Evolutionary conservation across 2,797 vertebrate genomes (phyloP), one percentile per base, ranked within the genome.

Genomic region (Botia kubotai): DNA sequence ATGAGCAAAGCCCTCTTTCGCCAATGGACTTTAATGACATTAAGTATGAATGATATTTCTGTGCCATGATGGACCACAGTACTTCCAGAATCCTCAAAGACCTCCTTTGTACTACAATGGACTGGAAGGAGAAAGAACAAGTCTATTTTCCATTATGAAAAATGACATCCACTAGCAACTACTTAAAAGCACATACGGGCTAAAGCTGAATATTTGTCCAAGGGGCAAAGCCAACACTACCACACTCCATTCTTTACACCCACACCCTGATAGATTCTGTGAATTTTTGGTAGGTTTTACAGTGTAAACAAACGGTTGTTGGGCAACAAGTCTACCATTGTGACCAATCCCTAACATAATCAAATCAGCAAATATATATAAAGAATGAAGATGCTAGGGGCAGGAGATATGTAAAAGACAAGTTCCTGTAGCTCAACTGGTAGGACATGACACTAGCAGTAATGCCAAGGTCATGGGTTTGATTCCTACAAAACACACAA

Each of bases 31-130:
- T 36, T 77, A 80, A 82, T 63, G 55, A 65, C 33, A 73, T 65
- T 39, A 13, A 19, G 36, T 14, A 67, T 80, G 63, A 36, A 80
- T 43, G 19, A 36, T 16, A 17, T 2, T 13, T 70, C 11, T 80
- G 77, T 78, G 66, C 39, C 17, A 33, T 43, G 7, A 46, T 46
- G 14, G 53, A 50, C 10, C 21, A 13, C 23, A 65, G 21, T 1
- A 63, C 19, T 52, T 29, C 19, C 19, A 57, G 19, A 70, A 52
- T 69, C 16, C 62, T 80, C 62, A 72, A 76, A 70, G 81, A 72
- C 39, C 71, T 50, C 53, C 33, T 75, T 55, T 69, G 78, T 77
- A 14, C 21, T 1, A 63, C 36, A 29, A 23, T 29, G 6, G 1
- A 62, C 3, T 75, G 57, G 17, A 78, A 39, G 21, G 19, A 65